Conservation (phyloP, 2,797 vertebrate genomes). For the Picus viridis region DNA sequence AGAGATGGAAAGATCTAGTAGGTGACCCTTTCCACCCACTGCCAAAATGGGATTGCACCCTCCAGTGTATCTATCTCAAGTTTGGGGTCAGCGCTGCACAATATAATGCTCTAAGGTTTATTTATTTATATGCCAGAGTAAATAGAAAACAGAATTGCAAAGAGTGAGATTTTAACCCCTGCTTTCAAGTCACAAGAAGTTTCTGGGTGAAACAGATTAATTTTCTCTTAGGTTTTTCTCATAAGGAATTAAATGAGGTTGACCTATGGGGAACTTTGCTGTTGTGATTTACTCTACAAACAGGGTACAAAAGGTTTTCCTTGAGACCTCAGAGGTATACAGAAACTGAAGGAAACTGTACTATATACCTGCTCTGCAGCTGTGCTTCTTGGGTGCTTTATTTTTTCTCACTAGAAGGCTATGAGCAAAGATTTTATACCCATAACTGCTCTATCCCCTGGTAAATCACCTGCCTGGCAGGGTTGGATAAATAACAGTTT, state of each 20-base stretch:
- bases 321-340: constrained; percentile 26
- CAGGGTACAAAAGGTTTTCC: constrained; percentile 48
- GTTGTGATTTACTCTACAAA: constrained; percentile 54
- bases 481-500: background rate
- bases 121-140: constrained; percentile 35
- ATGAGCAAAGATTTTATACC: background rate
- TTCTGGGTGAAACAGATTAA: constrained; percentile 31
- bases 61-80: background rate
- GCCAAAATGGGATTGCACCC: constrained; percentile 10
- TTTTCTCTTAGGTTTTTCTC: constrained; percentile 24
- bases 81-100: background rate
- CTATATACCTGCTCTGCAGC: background rate
- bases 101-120: background rate
- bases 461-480: background rate
- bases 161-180: background rate
- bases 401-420: constrained; percentile 17
- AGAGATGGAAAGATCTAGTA: constrained; percentile 5
- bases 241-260: constrained; percentile 38
- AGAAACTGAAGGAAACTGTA: constrained; percentile 18
- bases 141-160: constrained; percentile 14
- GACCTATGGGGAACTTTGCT: constrained; percentile 25
- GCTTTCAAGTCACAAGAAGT: background rate
- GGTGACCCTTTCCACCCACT: background rate
- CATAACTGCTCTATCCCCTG: background rate
- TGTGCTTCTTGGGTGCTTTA: background rate